These are phyloP conservation scores for Allacma fusca DNA, from an alignment of 2,888 invertebrate species.

Conservation along the genomic window DNA sequence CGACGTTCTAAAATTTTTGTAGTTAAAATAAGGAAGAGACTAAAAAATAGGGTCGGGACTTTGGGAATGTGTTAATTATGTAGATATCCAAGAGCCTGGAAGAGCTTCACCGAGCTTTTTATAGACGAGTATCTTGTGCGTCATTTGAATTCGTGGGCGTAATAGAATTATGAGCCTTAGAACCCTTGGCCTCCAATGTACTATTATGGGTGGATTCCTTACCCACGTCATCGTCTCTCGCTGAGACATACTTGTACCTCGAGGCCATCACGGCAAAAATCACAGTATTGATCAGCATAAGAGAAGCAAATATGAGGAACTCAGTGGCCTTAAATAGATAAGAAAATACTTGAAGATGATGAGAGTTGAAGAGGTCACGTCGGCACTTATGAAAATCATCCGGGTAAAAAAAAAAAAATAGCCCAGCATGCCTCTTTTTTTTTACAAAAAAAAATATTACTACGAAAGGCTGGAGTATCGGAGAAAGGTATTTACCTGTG, in stretches of 20 bases:
- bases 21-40: no score
- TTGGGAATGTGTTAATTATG: no score
- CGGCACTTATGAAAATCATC: no score
- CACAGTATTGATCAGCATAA: constrained; percentile 85
- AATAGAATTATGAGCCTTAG: background rate
- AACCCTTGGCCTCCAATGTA: background rate
- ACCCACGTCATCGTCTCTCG: constrained; percentile 3
- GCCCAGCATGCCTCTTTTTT: background rate
- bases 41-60: no score
- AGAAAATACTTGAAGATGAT: no score
- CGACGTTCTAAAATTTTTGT: no score
- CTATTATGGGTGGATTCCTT: background rate
- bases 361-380: no score
- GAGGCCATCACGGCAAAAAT: constrained; percentile 82
- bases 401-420: no score
- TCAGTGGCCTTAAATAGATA: constrained; percentile 76
- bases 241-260: constrained; percentile 75
- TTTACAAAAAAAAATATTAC: no score
- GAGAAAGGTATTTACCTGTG: constrained; percentile 42
- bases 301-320: constrained; percentile 83
- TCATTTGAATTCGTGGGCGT: constrained; percentile 27
- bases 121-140: constrained; percentile 30
- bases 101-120: background rate
- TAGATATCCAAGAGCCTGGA: no score
- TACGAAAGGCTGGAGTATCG: no score